Base-by-base conservation (phyloP, 2,113 vertebrate genomes). In the Phalacrocorax brasilianus region DNA sequence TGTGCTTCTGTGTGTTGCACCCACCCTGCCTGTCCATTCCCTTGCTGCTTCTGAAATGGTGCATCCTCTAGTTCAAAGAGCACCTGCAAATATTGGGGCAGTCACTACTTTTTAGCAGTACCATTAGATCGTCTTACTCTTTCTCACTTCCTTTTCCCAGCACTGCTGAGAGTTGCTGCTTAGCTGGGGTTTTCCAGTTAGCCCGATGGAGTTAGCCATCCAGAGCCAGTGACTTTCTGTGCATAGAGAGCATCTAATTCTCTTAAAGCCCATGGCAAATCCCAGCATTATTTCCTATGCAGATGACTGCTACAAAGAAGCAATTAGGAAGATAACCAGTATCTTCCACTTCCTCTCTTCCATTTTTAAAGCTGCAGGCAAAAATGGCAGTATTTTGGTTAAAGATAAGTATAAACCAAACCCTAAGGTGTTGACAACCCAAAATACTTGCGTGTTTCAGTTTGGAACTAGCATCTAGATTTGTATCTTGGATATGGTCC, bases 351-450 rank as follows among this genome's bases (percentile, higher is more conserved):
- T 87, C 40, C 58, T 91, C 66, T 68, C 56, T 84, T 89, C 50
- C 35, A 40, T 28, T 9, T 95, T 87, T 91, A 85, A 82, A 94
- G 71, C 93, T 89, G 70, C 81, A 76, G 84, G 71, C 70, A 5
- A 23, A 85, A 95, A 82, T 91, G 78, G 67, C 62, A 85, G 32
- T 76, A 77, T 92, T 97, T 95, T 95, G 87, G 74, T 85, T 85
- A 79, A 83, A 95, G 89, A 93, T 89, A 93, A 89, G 53, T 79
- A 94, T 70, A 91, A 95, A 85, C 89, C 89, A 94, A 95, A 92
- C 77, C 81, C 89, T 85, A 85, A 91, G 91, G 81, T 96, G 80
- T 15, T 91, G 92, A 97, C 92, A 92, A 94, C 66, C 32, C 73
- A 38, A 88, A 94, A 84, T 73, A 75, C 84, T 94, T 72, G 56